Percentiles rank a stretch among this genome's conserved stretches.
Evolutionary conservation across 1,140 invertebrate species (phyloP).

Genomic region (Drosophila truncata): DNA sequence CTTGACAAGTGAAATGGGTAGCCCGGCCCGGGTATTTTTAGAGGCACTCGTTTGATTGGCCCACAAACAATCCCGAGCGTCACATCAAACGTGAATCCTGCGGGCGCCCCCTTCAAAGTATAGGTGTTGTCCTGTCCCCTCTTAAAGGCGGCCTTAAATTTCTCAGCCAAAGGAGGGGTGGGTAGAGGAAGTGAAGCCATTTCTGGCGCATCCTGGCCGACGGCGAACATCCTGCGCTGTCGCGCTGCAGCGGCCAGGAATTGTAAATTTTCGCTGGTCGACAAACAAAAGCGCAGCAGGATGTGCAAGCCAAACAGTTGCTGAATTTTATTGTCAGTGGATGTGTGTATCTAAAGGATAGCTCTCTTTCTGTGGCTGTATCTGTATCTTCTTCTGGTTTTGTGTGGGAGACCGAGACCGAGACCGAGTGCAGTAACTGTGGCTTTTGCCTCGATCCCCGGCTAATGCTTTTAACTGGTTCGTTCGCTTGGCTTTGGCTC

Average conservation of each 20-base stretch:
- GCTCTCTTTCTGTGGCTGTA: background rate
- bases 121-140: constrained; percentile 1
- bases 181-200: constrained; percentile 71
- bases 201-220: constrained; percentile 74
- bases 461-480: constrained; percentile 44
- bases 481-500: constrained; percentile 25
- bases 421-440: constrained; percentile 40
- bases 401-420: constrained; percentile 24
- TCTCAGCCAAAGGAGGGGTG: background rate
- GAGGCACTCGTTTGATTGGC: constrained; percentile 44
- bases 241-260: constrained; percentile 57
- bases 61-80: constrained; percentile 34
- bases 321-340: constrained; percentile 66
- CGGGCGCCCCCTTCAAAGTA: constrained; percentile 8
- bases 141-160: constrained; percentile 35
- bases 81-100: constrained; percentile 48
- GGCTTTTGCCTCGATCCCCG: constrained; percentile 17
- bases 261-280: constrained; percentile 70
- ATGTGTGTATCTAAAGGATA: constrained; percentile 9
- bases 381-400: constrained; percentile 16
- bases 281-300: constrained; percentile 75
- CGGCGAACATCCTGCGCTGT: constrained; percentile 39
- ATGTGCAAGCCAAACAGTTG: constrained; percentile 62
- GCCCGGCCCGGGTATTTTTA: constrained; percentile 41
- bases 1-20: constrained; percentile 64